Conservation (phyloP, 37 sponge, comb jelly and placozoan species). For the Halichondria panicea region DNA sequence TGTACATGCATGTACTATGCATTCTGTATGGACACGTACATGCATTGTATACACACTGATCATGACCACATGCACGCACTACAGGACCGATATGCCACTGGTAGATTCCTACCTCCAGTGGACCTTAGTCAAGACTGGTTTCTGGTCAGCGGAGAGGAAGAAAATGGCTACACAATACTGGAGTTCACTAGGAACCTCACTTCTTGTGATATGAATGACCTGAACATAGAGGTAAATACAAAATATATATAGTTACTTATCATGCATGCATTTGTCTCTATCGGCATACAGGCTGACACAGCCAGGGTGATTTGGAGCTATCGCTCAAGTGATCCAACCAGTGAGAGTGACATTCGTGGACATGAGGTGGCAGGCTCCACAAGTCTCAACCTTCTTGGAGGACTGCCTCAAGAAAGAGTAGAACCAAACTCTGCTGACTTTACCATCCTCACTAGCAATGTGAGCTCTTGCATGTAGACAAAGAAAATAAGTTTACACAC, state of each 20-base stretch:
- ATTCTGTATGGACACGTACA: neutral
- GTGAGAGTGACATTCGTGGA: neutral
- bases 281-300: slow-evolving; percentile 19
- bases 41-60: neutral
- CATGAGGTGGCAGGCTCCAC: neutral
- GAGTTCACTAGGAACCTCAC: slow-evolving; percentile 52
- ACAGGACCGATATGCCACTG: slow-evolving; percentile 58
- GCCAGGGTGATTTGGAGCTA: slow-evolving; percentile 13
- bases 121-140: slow-evolving; percentile 52
- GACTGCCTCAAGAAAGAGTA: neutral
- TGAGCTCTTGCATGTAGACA: no score
- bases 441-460: neutral
- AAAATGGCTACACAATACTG: slow-evolving; percentile 62
- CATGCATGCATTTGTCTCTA: neutral
- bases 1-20: neutral
- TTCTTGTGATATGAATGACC: slow-evolving; percentile 46
- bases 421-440: neutral
- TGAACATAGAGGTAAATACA: slow-evolving; percentile 4
- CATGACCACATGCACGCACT: neutral
- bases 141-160: slow-evolving; percentile 40
- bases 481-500: neutral
- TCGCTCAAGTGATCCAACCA: neutral
- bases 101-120: slow-evolving; percentile 19
- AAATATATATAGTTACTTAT: neutral
- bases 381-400: slow-evolving; percentile 35